Evolutionary conservation across 2,888 invertebrate species (phyloP).

Genomic region (Drosophila mayaguana): DNA sequence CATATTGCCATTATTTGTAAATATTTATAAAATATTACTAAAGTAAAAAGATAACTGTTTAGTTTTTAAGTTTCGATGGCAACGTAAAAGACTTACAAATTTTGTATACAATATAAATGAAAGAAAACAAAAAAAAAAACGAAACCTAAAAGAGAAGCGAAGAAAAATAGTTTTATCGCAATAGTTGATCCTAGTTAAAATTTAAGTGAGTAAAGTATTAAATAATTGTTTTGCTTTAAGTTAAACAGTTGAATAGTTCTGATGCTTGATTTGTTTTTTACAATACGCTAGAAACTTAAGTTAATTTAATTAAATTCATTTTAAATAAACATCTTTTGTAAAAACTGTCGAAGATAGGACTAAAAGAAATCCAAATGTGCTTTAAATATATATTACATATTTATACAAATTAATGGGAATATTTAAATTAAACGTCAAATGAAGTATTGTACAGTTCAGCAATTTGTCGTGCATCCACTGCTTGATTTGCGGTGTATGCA

Average conservation of each 20-base stretch:
- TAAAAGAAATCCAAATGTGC: background rate
- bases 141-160: conserved; percentile 1
- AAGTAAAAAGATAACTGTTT: conserved; percentile 38
- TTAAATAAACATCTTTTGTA: conserved; percentile 6
- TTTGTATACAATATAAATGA: conserved; percentile 48
- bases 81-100: conserved; percentile 67
- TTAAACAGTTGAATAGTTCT: conserved; percentile 8
- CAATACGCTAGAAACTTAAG: conserved; percentile 3
- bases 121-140: conserved; percentile 3
- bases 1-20: conserved; percentile 75
- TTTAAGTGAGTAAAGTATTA: conserved; percentile 44
- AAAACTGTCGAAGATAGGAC: background rate
- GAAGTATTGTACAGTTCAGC: background rate
- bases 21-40: conserved; percentile 70
- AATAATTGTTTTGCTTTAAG: conserved; percentile 34
- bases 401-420: background rate
- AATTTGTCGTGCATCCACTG: background rate
- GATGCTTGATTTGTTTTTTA: conserved; percentile 14
- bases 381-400: background rate
- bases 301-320: conserved; percentile 2
- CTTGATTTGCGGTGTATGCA: background rate
- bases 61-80: conserved; percentile 43
- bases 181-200: conserved; percentile 26
- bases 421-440: background rate
- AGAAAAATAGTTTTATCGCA: conserved; percentile 15